These are phyloP conservation scores for Phyllotreta cruciferae DNA, from an alignment of 2,888 invertebrate genomes.

Conservation along the genomic window DNA sequence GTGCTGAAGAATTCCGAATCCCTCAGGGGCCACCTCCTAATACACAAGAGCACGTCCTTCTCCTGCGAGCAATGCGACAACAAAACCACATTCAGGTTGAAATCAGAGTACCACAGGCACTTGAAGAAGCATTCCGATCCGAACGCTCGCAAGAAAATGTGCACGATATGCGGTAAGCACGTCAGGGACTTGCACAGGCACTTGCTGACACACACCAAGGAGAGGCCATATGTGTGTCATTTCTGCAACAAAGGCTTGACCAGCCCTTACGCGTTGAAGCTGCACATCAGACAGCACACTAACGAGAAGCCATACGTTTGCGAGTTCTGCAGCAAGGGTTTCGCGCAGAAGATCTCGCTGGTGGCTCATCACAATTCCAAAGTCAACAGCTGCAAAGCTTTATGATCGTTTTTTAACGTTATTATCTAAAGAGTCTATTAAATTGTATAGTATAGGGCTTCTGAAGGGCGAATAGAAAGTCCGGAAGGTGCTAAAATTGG, in stretches of 20 bases:
- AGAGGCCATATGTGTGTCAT: constrained; percentile 47
- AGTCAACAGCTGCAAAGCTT: constrained; percentile 37
- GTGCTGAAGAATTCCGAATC: constrained; percentile 52
- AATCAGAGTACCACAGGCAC: constrained; percentile 49
- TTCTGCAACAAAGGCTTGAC: constrained; percentile 50
- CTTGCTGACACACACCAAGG: constrained; percentile 51
- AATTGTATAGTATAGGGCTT: too few species aligned
- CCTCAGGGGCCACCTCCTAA: constrained; percentile 48
- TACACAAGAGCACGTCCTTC: constrained; percentile 47
- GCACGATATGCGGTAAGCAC: constrained; percentile 50
- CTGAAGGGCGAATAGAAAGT: too few species aligned
- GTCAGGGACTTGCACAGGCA: constrained; percentile 50
- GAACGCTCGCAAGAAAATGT: constrained; percentile 48
- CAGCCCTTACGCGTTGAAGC: constrained; percentile 50
- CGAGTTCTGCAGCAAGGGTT: constrained; percentile 48
- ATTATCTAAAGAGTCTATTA: too few species aligned
- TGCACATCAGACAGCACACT: constrained; percentile 51
- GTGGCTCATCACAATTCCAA: constrained; percentile 51
- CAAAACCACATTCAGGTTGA: constrained; percentile 50
- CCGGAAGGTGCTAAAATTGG: too few species aligned
- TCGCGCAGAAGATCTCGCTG: constrained; percentile 51
- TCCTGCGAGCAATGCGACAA: constrained; percentile 53
- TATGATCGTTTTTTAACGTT: too few species aligned
- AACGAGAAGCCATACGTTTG: constrained; percentile 52
- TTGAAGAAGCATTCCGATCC: constrained; percentile 51